phyloP scores from a whole-genome alignment of 1,140 invertebrate genomes.

The Drosophila bipectinata region DNA sequence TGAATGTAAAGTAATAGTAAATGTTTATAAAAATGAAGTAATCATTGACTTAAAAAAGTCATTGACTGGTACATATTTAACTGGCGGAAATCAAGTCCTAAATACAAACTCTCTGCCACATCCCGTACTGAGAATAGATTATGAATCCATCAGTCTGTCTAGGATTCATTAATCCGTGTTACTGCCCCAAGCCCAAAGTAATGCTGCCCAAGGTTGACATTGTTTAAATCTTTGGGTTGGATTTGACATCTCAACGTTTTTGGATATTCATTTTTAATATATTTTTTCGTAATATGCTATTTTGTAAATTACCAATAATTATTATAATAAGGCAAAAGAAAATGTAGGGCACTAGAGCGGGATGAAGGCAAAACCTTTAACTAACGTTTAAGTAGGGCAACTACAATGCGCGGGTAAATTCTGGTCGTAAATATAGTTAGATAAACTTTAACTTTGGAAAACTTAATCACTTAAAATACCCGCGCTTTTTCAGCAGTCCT shows the following conservation, averaged over 20 bases:
- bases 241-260: slow-evolving; percentile 18
- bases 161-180: neutral
- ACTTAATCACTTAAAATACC: slow-evolving; percentile 56
- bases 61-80: neutral
- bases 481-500: slow-evolving; percentile 60
- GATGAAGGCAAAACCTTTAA: slow-evolving; percentile 52
- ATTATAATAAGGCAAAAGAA: slow-evolving; percentile 78
- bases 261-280: slow-evolving; percentile 49
- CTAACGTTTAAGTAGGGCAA: slow-evolving; percentile 30
- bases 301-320: slow-evolving; percentile 66
- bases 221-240: too few relatives aligned
- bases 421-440: neutral
- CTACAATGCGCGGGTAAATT: slow-evolving; percentile 4
- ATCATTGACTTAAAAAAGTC: slow-evolving; percentile 44
- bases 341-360: slow-evolving; percentile 75
- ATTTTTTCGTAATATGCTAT: slow-evolving; percentile 69
- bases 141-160: slow-evolving; percentile 70
- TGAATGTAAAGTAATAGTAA: slow-evolving; percentile 25
- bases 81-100: too few relatives aligned
- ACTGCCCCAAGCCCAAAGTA: slow-evolving; percentile 45
- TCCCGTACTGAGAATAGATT: neutral
- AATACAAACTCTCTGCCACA: too few relatives aligned
- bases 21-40: slow-evolving; percentile 50
- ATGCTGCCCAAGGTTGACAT: too few relatives aligned
- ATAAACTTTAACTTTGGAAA: slow-evolving; percentile 57